Percentiles rank a stretch among this genome's conserved stretches.
phyloP scores from a whole-genome alignment of 2,113 vertebrate genomes.

The Xerus inauris region DNA sequence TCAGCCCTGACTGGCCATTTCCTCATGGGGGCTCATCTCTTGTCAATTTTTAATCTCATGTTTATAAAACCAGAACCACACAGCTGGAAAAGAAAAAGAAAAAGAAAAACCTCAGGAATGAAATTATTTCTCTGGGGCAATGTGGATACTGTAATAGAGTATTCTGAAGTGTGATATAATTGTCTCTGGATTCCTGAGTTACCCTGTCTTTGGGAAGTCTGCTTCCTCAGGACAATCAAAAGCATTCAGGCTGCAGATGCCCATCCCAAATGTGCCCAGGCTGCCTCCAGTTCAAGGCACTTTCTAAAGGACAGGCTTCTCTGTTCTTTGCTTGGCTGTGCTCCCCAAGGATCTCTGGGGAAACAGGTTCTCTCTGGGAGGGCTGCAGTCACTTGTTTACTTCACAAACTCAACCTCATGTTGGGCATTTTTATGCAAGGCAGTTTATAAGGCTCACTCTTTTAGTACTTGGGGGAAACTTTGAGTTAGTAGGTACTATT shows the following conservation, averaged over 20 bases:
- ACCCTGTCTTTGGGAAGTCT: background rate
- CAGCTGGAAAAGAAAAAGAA: background rate
- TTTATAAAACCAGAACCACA: constrained; percentile 64
- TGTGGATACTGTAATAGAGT: background rate
- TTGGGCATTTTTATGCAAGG: background rate
- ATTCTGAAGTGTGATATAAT: constrained; percentile 51
- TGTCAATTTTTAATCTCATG: constrained; percentile 60
- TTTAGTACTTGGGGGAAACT: background rate
- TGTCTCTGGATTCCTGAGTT: constrained; percentile 33
- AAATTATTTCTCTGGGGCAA: constrained; percentile 58
- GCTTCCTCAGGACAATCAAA: background rate
- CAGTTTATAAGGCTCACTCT: background rate
- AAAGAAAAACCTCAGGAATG: constrained; percentile 50
- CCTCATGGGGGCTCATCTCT: constrained; percentile 14
- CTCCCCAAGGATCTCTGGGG: background rate
- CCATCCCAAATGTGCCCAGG: background rate
- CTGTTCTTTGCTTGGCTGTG: background rate
- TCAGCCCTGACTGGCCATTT: constrained; percentile 34
- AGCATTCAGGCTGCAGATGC: background rate
- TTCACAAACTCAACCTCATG: background rate
- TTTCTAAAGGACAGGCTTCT: background rate
- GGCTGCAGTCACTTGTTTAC: background rate
- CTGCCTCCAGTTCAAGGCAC: background rate
- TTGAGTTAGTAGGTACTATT: background rate
- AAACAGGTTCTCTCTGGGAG: background rate